Evolutionary conservation across 2,888 invertebrate genomes (phyloP).

Genomic region (Phyllotreta cruciferae): DNA sequence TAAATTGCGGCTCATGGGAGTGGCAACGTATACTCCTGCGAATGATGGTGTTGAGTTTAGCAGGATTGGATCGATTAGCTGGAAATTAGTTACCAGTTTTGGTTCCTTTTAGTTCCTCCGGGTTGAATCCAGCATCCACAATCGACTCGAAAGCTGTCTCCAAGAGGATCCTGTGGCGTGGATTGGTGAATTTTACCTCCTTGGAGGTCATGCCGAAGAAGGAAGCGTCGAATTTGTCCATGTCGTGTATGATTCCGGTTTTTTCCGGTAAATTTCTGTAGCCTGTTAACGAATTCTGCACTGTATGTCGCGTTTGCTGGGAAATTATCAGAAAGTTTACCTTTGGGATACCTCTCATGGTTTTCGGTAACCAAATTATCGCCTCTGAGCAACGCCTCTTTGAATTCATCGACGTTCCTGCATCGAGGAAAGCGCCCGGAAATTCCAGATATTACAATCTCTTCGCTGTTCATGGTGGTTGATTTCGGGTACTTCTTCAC

Average conservation of each 20-base stretch:
- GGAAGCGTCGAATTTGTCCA: slow-evolving; percentile 42
- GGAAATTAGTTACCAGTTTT: slow-evolving; percentile 18
- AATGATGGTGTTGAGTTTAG: too few species aligned
- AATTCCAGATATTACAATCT: slow-evolving; percentile 62
- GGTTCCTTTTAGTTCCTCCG: slow-evolving; percentile 39
- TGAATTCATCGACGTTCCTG: slow-evolving; percentile 65
- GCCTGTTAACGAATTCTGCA: neutral
- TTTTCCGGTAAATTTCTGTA: slow-evolving; percentile 34
- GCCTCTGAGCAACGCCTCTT: slow-evolving; percentile 63
- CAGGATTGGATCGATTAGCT: too few species aligned
- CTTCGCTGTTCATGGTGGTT: slow-evolving; percentile 39
- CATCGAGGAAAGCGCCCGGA: slow-evolving; percentile 68
- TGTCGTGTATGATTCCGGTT: slow-evolving; percentile 40
- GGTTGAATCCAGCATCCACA: slow-evolving; percentile 46
- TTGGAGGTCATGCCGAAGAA: slow-evolving; percentile 45
- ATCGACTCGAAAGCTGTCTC: slow-evolving; percentile 44
- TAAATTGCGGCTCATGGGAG: neutral
- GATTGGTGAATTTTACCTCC: slow-evolving; percentile 40
- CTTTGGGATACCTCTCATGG: slow-evolving; percentile 26
- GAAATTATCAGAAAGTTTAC: slow-evolving; percentile 47
- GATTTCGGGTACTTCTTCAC: too few species aligned
- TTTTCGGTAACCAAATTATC: slow-evolving; percentile 77
- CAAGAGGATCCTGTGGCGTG: slow-evolving; percentile 39
- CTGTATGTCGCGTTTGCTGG: neutral
- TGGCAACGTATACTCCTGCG: slow-evolving; percentile 12